Evolutionary conservation across 2,797 vertebrate species (phyloP).

Genomic region (Tadarida brasiliensis): DNA sequence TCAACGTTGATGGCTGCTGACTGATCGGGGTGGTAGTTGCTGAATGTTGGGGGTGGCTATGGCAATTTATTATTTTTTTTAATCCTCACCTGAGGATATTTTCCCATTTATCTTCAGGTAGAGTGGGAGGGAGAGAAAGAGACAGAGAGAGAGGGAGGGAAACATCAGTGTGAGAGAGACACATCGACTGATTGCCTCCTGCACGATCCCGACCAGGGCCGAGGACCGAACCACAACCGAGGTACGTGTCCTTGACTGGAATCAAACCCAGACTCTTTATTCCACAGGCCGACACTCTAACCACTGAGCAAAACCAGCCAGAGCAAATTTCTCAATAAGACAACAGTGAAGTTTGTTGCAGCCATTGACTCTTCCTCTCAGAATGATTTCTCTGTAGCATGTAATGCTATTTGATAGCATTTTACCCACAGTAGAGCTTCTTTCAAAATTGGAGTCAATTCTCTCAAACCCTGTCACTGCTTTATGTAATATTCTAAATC

Average conservation of each 20-base stretch:
- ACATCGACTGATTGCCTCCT: too few species aligned
- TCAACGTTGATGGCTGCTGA: background rate
- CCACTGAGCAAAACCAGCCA: too few species aligned
- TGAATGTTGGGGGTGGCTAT: background rate
- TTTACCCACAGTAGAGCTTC: background rate
- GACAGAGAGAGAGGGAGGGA: too few species aligned
- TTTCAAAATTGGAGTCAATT: background rate
- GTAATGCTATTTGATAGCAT: background rate
- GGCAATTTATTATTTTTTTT: background rate
- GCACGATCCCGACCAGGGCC: too few species aligned
- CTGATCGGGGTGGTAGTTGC: background rate
- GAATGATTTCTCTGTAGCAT: background rate
- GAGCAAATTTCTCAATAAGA: background rate
- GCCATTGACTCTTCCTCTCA: background rate
- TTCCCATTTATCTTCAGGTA: too few species aligned
- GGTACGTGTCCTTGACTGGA: too few species aligned
- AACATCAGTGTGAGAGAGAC: too few species aligned
- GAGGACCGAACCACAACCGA: too few species aligned
- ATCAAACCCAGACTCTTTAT: too few species aligned
- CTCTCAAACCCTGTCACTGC: background rate
- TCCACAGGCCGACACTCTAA: too few species aligned
- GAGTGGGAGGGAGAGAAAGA: too few species aligned
- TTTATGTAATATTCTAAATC: background rate
- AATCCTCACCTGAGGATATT: too few species aligned
- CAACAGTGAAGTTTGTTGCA: background rate